A percentile compares a stretch with the other conserved stretches of the same genome.
Evolutionary conservation across 92 coral and sea anemone genomes (phyloP).

Genomic region (Chrysogorgia sp.): DNA sequence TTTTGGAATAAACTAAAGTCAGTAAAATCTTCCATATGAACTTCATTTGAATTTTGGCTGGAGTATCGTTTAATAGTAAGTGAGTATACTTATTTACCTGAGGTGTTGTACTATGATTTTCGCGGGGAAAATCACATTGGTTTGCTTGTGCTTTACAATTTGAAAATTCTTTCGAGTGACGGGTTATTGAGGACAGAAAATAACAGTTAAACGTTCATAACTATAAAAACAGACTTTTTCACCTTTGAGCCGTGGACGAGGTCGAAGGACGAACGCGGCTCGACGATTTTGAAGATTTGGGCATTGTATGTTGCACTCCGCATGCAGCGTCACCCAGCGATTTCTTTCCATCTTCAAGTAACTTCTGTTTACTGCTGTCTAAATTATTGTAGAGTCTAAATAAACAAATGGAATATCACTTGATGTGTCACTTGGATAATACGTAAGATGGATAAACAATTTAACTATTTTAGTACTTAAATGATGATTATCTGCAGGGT

Average conservation of each 20-base stretch:
- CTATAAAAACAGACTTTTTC: background rate
- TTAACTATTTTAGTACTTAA: background rate
- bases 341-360: slow-evolving; percentile 79
- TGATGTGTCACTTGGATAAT: background rate
- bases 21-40: too few species aligned
- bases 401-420: background rate
- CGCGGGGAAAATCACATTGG: too few species aligned
- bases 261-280: slow-evolving; percentile 11
- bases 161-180: too few species aligned
- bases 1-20: too few species aligned
- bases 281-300: slow-evolving; percentile 17
- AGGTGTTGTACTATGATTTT: too few species aligned
- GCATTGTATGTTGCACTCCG: background rate
- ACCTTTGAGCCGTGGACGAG: background rate
- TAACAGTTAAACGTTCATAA: too few species aligned
- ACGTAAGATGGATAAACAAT: background rate
- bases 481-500: background rate
- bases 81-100: too few species aligned
- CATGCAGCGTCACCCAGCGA: slow-evolving; percentile 1
- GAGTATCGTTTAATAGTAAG: too few species aligned
- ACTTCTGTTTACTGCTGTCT: slow-evolving; percentile 91
- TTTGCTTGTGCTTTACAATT: too few species aligned
- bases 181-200: too few species aligned
- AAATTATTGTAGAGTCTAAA: slow-evolving; percentile 47
- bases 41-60: too few species aligned